These are phyloP conservation scores for Catharus ustulatus DNA, from an alignment of 2,797 vertebrate species.

Conservation along the genomic window DNA sequence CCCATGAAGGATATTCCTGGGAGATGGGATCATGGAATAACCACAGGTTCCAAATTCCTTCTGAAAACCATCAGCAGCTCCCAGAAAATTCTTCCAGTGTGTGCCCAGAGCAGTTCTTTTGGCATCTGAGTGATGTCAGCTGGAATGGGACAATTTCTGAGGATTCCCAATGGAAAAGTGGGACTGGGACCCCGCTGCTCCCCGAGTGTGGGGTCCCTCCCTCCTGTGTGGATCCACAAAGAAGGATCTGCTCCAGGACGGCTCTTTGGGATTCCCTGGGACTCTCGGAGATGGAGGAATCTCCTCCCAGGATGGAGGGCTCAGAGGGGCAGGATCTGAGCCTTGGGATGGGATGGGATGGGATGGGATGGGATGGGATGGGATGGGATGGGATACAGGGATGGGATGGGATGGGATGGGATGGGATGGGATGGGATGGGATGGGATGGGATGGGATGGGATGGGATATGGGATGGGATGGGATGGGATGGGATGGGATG, in stretches of 20 bases:
- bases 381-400: too few relatives aligned
- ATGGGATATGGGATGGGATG: not conserved
- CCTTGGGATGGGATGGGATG: not conserved
- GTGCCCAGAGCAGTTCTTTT: not conserved
- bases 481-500: not conserved
- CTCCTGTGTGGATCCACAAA: too few relatives aligned
- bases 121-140: rapidly evolving
- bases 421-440: too few relatives aligned
- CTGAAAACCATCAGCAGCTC: not conserved
- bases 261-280: too few relatives aligned
- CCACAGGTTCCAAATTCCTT: not conserved
- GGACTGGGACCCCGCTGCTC: too few relatives aligned
- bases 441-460: not conserved
- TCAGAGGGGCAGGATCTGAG: too few relatives aligned
- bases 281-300: too few relatives aligned
- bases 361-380: not conserved
- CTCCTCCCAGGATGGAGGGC: too few relatives aligned
- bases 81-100: rapidly evolving
- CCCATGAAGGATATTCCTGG: not conserved
- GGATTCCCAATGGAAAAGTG: not conserved
- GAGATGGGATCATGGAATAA: rapidly evolving
- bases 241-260: too few relatives aligned
- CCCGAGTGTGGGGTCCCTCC: too few relatives aligned
- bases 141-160: rapidly evolving
- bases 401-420: too few relatives aligned